Conservation (phyloP, 2,113 vertebrate species). For the Bos taurus region DNA sequence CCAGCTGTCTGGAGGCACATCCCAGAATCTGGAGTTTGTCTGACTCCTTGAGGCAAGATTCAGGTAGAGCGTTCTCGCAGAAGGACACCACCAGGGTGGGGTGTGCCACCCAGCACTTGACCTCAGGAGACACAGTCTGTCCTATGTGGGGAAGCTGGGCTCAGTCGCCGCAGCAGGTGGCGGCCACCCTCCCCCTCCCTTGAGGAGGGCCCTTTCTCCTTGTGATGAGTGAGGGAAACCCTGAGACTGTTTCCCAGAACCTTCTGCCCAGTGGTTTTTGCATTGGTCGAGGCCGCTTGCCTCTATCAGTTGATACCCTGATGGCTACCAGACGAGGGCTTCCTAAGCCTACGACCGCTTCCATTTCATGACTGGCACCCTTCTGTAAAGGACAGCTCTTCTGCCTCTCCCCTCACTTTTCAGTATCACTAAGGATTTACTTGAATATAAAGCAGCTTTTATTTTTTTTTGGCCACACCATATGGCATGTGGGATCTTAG, state of each 20-base stretch:
- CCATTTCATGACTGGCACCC: background rate
- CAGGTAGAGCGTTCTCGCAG: background rate
- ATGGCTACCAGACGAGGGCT: background rate
- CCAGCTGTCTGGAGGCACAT: background rate
- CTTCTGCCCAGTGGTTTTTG: background rate
- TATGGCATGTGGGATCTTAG: background rate
- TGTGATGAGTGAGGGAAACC: too few species aligned
- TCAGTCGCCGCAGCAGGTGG: rapidly evolving
- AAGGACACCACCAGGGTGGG: background rate
- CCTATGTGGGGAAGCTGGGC: rapidly evolving
- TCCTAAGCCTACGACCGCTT: background rate
- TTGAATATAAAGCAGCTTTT: background rate
- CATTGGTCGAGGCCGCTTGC: background rate
- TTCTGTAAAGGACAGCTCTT: background rate
- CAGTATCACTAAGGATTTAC: background rate
- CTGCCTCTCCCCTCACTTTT: background rate
- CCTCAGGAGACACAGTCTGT: rapidly evolving
- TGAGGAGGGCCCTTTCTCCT: background rate
- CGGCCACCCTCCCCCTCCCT: background rate
- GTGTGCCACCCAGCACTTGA: background rate
- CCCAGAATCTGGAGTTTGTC: background rate
- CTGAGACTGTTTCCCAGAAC: background rate
- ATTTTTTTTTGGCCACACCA: background rate
- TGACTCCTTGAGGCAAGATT: background rate
- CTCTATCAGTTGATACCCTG: rapidly evolving